A percentile compares a stretch with the other conserved stretches of the same genome.
These are phyloP conservation scores for Quadroppia sp. DNA, from an alignment of 2,888 invertebrate species.

Conservation along the genomic window DNA sequence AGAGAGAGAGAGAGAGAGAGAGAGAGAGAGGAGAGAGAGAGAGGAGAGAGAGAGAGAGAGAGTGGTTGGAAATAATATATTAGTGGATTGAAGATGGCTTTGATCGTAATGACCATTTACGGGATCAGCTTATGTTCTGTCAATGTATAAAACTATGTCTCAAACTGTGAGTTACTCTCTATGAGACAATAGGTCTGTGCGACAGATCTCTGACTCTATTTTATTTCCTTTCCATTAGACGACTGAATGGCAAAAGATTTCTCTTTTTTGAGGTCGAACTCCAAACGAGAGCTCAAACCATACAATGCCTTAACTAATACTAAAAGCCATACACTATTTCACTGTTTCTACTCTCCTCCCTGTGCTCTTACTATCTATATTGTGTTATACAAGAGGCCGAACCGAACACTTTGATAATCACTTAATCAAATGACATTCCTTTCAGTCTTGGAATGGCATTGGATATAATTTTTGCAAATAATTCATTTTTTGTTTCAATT, in stretches of 20 bases:
- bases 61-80: slow-evolving; percentile 21
- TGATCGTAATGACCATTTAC: slow-evolving; percentile 24
- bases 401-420: slow-evolving; percentile 8
- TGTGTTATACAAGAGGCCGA: neutral
- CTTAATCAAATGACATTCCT: slow-evolving; percentile 6
- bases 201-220: neutral
- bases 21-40: neutral
- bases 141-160: slow-evolving; percentile 11
- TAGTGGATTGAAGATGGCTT: slow-evolving; percentile 23
- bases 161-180: slow-evolving; percentile 12
- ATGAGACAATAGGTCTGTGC: neutral
- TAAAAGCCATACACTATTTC: neutral
- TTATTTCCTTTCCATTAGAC: slow-evolving; percentile 25
- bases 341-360: neutral
- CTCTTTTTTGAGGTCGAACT: slow-evolving; percentile 20
- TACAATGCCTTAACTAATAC: neutral
- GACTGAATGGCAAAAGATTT: neutral
- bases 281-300: neutral
- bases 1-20: neutral
- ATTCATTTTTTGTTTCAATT: neutral
- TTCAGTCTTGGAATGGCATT: neutral
- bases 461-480: neutral
- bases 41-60: neutral
- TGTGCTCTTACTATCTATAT: neutral
- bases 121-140: slow-evolving; percentile 26